Conservation (phyloP, 2,113 vertebrate genomes). For the Cinclus mexicanus region DNA sequence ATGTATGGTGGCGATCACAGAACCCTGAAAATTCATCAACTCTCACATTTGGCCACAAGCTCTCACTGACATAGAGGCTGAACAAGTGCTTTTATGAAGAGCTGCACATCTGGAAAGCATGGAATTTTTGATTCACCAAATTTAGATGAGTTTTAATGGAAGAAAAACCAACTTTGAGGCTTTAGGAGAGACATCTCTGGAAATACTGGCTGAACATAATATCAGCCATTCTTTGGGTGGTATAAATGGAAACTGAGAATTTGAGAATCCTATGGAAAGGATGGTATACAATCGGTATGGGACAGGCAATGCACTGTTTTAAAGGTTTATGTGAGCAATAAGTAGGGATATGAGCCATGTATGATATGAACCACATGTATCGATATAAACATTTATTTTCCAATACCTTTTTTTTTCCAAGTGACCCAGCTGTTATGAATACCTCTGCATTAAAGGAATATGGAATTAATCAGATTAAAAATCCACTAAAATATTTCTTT, state of each 20-base stretch:
- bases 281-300: background rate
- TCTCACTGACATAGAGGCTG: background rate
- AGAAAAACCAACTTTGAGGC: background rate
- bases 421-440: background rate
- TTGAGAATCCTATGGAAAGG: background rate
- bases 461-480: background rate
- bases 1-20: background rate
- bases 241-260: background rate
- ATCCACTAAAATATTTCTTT: background rate
- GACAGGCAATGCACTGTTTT: background rate
- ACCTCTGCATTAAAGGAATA: background rate
- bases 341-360: background rate
- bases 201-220: background rate
- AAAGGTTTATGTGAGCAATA: background rate
- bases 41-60: background rate
- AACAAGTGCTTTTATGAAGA: background rate
- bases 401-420: background rate
- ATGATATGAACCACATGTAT: background rate
- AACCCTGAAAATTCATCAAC: background rate
- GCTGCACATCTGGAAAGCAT: background rate
- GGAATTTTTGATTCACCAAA: background rate
- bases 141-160: background rate
- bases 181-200: background rate
- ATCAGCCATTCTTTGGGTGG: background rate
- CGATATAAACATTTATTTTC: background rate